Conservation (phyloP, 1,140 invertebrate genomes). For the Leptopilina boulardi region DNA sequence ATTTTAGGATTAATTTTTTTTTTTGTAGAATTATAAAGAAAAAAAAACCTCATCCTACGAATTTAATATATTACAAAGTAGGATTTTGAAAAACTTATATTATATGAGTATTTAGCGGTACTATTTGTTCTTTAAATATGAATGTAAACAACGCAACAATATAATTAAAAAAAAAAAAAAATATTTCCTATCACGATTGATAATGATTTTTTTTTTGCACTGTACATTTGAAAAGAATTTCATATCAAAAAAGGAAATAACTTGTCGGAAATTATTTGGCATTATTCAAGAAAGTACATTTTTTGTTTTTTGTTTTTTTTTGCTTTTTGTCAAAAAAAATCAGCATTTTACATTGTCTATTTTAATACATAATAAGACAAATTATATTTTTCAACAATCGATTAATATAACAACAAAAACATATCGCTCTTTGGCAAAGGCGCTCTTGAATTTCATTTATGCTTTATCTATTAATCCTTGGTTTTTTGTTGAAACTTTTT, state of each 20-base stretch:
- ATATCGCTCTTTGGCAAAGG: conserved; percentile 28
- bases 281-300: background rate
- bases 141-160: conserved; percentile 37
- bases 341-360: too few species aligned
- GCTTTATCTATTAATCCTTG: background rate
- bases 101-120: conserved; percentile 11
- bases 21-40: too few species aligned
- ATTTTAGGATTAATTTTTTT: too few species aligned
- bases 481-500: too few species aligned
- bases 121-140: conserved; percentile 35
- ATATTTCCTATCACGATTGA: background rate
- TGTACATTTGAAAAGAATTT: background rate
- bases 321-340: too few species aligned
- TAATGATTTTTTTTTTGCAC: background rate
- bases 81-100: conserved; percentile 2
- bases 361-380: too few species aligned
- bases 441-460: conserved; percentile 13
- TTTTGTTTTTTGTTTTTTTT: background rate
- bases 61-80: conserved; percentile 1
- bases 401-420: background rate
- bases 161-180: background rate
- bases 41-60: background rate
- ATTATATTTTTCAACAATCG: background rate
- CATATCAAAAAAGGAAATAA: background rate
- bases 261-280: background rate